Evolutionary conservation across 2,888 invertebrate genomes (phyloP), one percentile per base, ranked within the genome.

Genomic region (Epinotia brunnichana): DNA sequence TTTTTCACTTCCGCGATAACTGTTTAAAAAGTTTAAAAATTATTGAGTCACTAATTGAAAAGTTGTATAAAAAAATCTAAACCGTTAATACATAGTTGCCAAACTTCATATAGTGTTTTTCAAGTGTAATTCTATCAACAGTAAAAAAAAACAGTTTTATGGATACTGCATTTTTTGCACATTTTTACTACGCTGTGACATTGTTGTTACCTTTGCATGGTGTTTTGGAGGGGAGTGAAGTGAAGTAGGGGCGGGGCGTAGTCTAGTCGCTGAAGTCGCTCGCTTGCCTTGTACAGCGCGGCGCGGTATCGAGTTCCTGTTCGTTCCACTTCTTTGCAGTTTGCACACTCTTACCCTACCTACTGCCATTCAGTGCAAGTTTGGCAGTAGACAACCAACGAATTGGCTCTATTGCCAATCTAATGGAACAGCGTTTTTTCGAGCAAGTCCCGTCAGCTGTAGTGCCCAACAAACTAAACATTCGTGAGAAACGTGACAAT

Each of bases 371-470:
- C 88, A 91, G 89, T 90, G 78, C 80, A 78, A 83, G 84, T 86
- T 88, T 81, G 86, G 87, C 89, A 87, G 89, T 89, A 85, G 88
- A 88, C 82, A 87, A 84, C 88, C 82, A 87, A 84, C 88, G 84
- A 85, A 83, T 85, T 87, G 90, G 90, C 90, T 90, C 81, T 78
- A 85, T 85, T 83, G 91, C 89, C 90, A 90, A 91, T 91, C 92
- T 92, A 92, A 93, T 93, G 93, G 93, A 93, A 93, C 85, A 91
- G 85, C 91, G 89, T 84, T 93, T 83, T 84, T 88, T 85, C 80
- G 85, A 84, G 79, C 84, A 83, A 88, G 87, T 89, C 82, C 87
- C 86, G 76, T 82, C 87, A 80, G 86, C 88, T 77, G 83, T 83
- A 78, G 90, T 90, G 80, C 82, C 89, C 80, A 84, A 88, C 83